phyloP scores from a whole-genome alignment of 2,888 invertebrate genomes.

The Globia sparganii region DNA sequence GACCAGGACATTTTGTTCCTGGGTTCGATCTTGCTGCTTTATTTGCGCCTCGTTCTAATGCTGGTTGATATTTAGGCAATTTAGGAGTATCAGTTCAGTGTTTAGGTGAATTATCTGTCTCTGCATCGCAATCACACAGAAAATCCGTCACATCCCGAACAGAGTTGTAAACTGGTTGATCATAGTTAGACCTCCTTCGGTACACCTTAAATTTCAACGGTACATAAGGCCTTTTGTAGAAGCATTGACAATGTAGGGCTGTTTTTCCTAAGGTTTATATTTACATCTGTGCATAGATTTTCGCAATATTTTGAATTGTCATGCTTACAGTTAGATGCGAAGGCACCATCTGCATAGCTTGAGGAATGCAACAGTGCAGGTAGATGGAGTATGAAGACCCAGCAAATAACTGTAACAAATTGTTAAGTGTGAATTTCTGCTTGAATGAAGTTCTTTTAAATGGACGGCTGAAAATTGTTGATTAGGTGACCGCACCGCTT shows the following conservation, averaged over 20 bases:
- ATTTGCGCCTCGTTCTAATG: not conserved
- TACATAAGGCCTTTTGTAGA: not conserved
- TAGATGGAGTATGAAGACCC: conserved; percentile 19
- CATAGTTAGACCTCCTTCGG: not conserved
- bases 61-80: conserved; percentile 3
- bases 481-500: not conserved
- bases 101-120: not conserved
- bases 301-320: conserved; percentile 21
- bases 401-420: conserved; percentile 32
- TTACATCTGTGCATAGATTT: not conserved
- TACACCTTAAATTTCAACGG: conserved; percentile 24
- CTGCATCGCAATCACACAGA: conserved; percentile 14
- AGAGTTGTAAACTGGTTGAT: not conserved
- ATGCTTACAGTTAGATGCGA: not conserved
- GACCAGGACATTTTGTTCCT: not conserved
- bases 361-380: not conserved
- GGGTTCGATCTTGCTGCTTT: conserved; percentile 8
- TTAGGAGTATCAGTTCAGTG: conserved; percentile 6
- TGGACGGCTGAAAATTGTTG: not conserved
- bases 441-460: not conserved
- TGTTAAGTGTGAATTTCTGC: not conserved
- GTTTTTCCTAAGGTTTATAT: not conserved
- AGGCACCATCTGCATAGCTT: not conserved
- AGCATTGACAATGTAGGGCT: not conserved
- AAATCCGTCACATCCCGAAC: not conserved